Evolutionary conservation across 2,888 invertebrate species (phyloP), one percentile per base, ranked within the genome.

Genomic region (Scrobipalpa atriplicella): DNA sequence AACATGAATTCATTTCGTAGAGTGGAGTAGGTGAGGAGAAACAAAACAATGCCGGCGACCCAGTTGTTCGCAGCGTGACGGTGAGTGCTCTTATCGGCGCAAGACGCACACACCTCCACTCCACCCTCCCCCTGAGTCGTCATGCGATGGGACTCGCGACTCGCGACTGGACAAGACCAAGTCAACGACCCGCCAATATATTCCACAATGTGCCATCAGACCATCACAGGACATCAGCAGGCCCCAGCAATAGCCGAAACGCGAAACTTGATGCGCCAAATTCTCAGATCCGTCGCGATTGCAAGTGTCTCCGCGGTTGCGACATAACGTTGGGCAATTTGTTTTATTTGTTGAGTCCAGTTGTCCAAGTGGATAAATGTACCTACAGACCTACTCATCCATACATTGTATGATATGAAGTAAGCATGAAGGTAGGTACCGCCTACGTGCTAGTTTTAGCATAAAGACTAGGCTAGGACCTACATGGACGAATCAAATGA

Each of bases 41-140:
- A 73, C 71, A 76, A 78, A 80, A 81, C 80, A 83, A 78, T 79
- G 78, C 71, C 65, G 74, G 71, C 78, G 84, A 76, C 86, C 88
- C 75, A 87, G 82, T 84, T 86, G 80, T 74, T 77, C 79, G 80
- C 73, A 66, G 81, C 85, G 84, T 85, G 85, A 85, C 85, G 82
- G 73, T 77, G 47, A 54, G 38, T 19, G 61, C 72, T 80, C 75
- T 80, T 81, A 80, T 82, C 80, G 78, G 67, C 71, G 70, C 71
- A 77, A 80, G 77, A 79, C 79, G 78, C 78, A 72, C 74, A 70
- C 70, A 75, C 70, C 67, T 58, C 19, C 54, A 21, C 70, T 69
- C 68, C 67, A 70, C 70, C 70, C 71, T 70, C 72, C 70, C 72
- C 69, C 38, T 29, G 66, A 51, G 62, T 56, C 67, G 62, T 69